Base-by-base conservation (phyloP, 2,888 invertebrate species). In the Pachydiplax longipennis region DNA sequence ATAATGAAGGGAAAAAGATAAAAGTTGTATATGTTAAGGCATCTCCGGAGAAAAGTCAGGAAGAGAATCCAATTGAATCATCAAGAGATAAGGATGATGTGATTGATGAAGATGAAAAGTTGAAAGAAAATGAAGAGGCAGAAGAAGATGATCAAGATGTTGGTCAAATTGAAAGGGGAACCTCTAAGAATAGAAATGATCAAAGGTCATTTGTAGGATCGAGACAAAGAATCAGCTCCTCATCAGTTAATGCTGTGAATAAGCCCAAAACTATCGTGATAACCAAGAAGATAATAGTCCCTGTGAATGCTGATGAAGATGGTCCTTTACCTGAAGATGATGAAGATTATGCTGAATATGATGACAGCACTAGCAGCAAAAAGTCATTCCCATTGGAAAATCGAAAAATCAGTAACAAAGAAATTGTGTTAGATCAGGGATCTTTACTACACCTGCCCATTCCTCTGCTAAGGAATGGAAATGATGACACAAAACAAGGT, bases 281-380 rank as follows among this genome's bases (percentile, higher is more conserved):
- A 31, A 73, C 73, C 2, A 25, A 73, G 13, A 73, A 73, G 1
- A 53, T 53, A 53, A 18, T 53, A 4, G 53, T 53, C 53, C 53
- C 53, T 2, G 15, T 53, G 15, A 15, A 53, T 53, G 53, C 8
- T 53, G 73, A 73, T 73, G 73, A 73, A 3, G 31, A 73, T 73
- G 37, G 65, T 22, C 35, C 61, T 37, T 87, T 61, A 4, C 13
- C 31, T 61, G 87, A 87, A 37, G 81, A 81, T 15, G 87, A 87
- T 87, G 87, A 61, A 35, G 87, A 87, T n/a, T 87, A 87, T 87
- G 87, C 65, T 25, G 87, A 87, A 61, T 87, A 61, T 61, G 87
- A 87, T 18, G 87, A 87, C 22, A 22, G 37, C 15, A 13, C 87
- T n/a, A 87, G 37, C 35, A 37, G 6, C 13, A 22, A n/a, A n/a